Evolutionary conservation across 2,888 invertebrate genomes (phyloP), one percentile per base, ranked within the genome.

Genomic region (Ormyrus labotus): DNA sequence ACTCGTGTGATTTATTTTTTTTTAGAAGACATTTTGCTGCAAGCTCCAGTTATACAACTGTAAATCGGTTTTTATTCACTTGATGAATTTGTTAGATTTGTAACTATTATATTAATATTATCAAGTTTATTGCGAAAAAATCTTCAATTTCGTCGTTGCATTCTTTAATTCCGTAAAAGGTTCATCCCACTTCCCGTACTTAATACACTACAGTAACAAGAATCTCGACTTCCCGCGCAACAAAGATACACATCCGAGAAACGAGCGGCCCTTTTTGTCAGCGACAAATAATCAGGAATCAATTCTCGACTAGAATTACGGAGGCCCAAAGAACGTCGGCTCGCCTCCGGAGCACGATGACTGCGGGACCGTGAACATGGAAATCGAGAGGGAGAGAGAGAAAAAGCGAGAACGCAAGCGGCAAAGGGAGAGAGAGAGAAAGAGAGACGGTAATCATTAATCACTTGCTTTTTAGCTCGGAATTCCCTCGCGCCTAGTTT

Each of bases 401-500:
- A 34, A 34, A 58, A 48, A 10, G 57, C 47, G 64, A 50, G 47
- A 5, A 68, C 45, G 53, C 6, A 13, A 8, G 58, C 6, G 57
- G 57, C 13, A 64, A 67, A 19, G 19, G 19, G 57, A 61, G 60
- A 45, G 65, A 45, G 65, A 68, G 60, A 68, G 61, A 69, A 13
- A 47, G 81, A 74, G 78, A 71, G 80, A 83, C 80, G 81, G 78
- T 83, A 86, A 88, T 88, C 90, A 90, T 90, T 89, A 90, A 90
- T 90, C 90, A 90, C 88, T 84, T 82, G 88, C 87, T 89, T 89
- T 89, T 90, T 90, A 90, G 88, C 87, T 85, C 81, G 86, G 87
- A 89, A 89, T 88, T 89, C 89, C 89, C 89, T 89, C 86, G 89
- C 87, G 89, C 87, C 88, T 89, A 88, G 87, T 90, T 90, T 88